A percentile compares a stretch with the other conserved stretches of the same genome.
These are phyloP conservation scores for Ciconia maguari DNA, from an alignment of 2,113 vertebrate species.

Conservation along the genomic window DNA sequence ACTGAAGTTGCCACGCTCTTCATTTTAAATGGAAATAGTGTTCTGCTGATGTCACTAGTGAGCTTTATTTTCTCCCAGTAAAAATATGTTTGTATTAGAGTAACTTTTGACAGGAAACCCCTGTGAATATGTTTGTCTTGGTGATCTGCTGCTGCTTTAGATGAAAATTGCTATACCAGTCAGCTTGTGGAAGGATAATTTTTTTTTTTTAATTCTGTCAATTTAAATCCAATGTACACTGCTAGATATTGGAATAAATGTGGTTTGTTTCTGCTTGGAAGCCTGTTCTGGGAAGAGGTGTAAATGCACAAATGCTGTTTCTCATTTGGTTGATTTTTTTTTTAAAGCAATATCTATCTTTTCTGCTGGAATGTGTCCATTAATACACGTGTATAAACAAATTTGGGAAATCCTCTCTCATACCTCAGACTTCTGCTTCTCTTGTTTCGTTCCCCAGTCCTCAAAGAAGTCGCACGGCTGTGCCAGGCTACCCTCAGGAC, in stretches of 20 bases:
- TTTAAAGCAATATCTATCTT: neutral
- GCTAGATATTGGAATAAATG: neutral
- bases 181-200: neutral
- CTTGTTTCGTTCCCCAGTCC: neutral
- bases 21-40: constrained; percentile 60
- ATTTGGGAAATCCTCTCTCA: neutral
- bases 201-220: neutral
- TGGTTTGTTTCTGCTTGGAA: neutral
- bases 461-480: rapidly evolving
- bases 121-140: constrained; percentile 38
- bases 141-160: constrained; percentile 17
- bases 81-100: constrained; percentile 48
- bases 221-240: neutral
- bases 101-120: constrained; percentile 59
- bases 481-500: neutral
- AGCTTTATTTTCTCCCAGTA: constrained; percentile 62
- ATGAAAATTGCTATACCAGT: constrained; percentile 38
- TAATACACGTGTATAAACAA: neutral
- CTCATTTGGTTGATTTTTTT: neutral
- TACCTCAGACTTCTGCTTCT: neutral
- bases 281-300: neutral
- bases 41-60: constrained; percentile 62
- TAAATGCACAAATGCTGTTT: neutral
- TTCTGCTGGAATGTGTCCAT: neutral
- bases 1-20: constrained; percentile 49